These are phyloP conservation scores for Crypturellus tataupa DNA, from an alignment of 2,797 vertebrate species.

Conservation along the genomic window DNA sequence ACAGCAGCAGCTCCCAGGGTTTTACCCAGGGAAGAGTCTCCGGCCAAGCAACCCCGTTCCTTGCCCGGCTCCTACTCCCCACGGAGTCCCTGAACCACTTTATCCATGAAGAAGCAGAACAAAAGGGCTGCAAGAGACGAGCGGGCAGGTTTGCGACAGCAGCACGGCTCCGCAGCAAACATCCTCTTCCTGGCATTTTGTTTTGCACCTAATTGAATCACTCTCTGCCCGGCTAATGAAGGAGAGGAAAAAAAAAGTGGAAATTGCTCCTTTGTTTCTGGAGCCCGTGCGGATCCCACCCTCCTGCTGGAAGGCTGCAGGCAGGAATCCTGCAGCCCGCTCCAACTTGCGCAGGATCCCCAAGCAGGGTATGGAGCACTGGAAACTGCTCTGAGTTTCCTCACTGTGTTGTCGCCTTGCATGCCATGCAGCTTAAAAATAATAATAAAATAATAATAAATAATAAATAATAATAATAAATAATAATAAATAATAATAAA, in stretches of 20 bases:
- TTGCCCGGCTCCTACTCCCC: background rate
- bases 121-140: constrained; percentile 13
- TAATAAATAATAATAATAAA: no score
- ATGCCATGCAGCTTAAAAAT: background rate
- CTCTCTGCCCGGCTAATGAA: background rate
- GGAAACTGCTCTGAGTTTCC: background rate
- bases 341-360: background rate
- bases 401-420: background rate
- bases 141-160: background rate
- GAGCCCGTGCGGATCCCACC: background rate
- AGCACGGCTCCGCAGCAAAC: background rate
- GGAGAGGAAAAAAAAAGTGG: background rate
- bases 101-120: constrained; percentile 71
- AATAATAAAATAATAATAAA: no score
- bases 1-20: background rate
- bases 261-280: constrained; percentile 15
- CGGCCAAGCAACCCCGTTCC: background rate
- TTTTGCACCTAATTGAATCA: background rate
- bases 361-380: background rate
- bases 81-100: constrained; percentile 72
- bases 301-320: background rate
- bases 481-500: no score
- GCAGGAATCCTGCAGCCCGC: background rate
- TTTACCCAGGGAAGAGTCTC: background rate
- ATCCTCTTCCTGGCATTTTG: constrained; percentile 57